Conservation (phyloP, 2,113 vertebrate genomes). For the Monopterus albus region DNA sequence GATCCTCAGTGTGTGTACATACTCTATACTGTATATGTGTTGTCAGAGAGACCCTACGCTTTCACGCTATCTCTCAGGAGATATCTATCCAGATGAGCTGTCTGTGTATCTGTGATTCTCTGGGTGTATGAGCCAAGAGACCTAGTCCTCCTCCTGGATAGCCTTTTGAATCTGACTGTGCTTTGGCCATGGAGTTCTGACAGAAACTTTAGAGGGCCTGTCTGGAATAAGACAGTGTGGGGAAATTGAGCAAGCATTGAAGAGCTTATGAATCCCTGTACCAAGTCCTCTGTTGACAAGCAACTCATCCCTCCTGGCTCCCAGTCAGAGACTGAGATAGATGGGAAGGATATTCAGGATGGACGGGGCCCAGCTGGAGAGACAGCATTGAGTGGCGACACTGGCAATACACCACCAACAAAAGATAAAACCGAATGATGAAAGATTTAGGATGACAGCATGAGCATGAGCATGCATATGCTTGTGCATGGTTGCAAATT, state of each 20-base stretch:
- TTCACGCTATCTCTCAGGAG: slow-evolving; percentile 50
- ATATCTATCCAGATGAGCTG: slow-evolving; percentile 54
- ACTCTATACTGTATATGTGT: slow-evolving; percentile 41
- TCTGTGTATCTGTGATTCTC: slow-evolving; percentile 32
- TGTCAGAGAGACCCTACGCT: slow-evolving; percentile 53
- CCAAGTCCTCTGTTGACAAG: slow-evolving; percentile 52
- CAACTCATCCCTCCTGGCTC: slow-evolving; percentile 55
- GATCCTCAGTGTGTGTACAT: slow-evolving; percentile 36
- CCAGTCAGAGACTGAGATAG: slow-evolving; percentile 41
- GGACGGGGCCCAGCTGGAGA: slow-evolving; percentile 44
- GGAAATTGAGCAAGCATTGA: slow-evolving; percentile 65
- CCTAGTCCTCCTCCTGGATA: slow-evolving; percentile 25
- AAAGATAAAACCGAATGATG: slow-evolving; percentile 34
- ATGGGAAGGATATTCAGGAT: slow-evolving; percentile 41
- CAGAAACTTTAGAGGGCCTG: slow-evolving; percentile 60
- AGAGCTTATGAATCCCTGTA: slow-evolving; percentile 57
- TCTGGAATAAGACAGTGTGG: slow-evolving; percentile 52
- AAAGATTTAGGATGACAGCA: not conserved
- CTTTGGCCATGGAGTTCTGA: slow-evolving; percentile 44
- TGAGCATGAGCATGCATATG: slow-evolving; percentile 14
- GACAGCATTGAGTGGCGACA: slow-evolving; percentile 17
- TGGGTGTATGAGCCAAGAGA: slow-evolving; percentile 33
- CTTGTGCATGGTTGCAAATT: slow-evolving; percentile 1
- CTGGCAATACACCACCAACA: slow-evolving; percentile 17
- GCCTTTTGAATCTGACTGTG: slow-evolving; percentile 37